Percentiles rank a stretch among this genome's conserved stretches.
Conservation (phyloP, 2,888 invertebrate genomes). For the Coleophora deauratella region DNA sequence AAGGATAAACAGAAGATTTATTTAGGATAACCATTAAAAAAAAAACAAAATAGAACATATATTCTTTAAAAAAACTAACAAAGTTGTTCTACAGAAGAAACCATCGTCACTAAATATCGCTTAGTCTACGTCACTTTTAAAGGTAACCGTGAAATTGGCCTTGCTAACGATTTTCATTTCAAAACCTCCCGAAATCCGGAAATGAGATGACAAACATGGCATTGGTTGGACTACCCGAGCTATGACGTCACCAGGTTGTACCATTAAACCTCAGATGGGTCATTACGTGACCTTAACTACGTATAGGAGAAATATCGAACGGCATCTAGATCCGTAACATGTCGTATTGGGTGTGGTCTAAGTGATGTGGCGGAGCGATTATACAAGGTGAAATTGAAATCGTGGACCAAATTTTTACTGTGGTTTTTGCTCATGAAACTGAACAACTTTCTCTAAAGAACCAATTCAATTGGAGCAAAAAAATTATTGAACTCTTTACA, state of each 20-base stretch:
- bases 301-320: conserved; percentile 49
- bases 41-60: no score
- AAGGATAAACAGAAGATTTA: no score
- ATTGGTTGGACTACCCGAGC: conserved; percentile 14
- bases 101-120: no score
- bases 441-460: no score
- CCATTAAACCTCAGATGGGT: conserved; percentile 28
- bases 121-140: neutral
- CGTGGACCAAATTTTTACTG: neutral
- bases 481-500: no score
- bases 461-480: no score
- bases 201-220: conserved; percentile 17
- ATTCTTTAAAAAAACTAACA: no score
- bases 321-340: conserved; percentile 58
- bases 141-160: no score
- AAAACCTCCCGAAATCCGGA: conserved; percentile 3
- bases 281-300: conserved; percentile 40
- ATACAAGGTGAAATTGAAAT: neutral
- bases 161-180: no score
- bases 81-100: no score
- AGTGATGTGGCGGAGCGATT: conserved; percentile 19
- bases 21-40: no score
- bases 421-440: no score
- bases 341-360: conserved; percentile 27
- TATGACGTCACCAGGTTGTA: conserved; percentile 26